Conservation (phyloP, 2,113 vertebrate species). For the Heliornis fulica region DNA sequence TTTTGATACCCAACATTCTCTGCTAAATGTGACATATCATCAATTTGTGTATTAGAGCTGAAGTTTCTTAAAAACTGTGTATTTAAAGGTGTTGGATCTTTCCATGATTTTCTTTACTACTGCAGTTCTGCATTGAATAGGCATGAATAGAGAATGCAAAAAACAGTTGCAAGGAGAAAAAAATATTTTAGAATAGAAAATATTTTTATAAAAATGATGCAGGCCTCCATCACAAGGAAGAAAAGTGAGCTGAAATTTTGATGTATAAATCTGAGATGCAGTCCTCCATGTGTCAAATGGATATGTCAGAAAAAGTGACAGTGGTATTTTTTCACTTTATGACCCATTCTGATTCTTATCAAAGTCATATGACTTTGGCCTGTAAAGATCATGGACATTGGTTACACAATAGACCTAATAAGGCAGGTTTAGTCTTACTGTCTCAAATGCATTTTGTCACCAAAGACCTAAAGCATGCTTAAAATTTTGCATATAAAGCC, state of each 20-base stretch:
- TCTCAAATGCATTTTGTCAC: neutral
- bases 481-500: neutral
- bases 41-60: neutral
- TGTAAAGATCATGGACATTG: neutral
- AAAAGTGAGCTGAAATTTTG: slow-evolving; percentile 35
- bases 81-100: neutral
- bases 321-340: slow-evolving; percentile 50
- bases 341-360: slow-evolving; percentile 34
- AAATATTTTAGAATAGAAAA: neutral
- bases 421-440: neutral
- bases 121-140: neutral
- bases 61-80: slow-evolving; percentile 33
- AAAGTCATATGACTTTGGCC: slow-evolving; percentile 32
- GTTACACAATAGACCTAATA: neutral
- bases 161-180: neutral
- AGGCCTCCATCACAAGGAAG: neutral
- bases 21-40: neutral
- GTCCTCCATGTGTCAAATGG: slow-evolving; percentile 49
- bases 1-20: neutral
- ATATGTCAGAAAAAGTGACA: slow-evolving; percentile 60
- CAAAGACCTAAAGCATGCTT: neutral
- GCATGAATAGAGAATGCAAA: neutral
- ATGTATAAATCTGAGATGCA: slow-evolving; percentile 33
- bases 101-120: neutral
- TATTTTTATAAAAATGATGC: slow-evolving; percentile 24